A percentile compares a stretch with the other conserved stretches of the same genome.
Evolutionary conservation across 1,140 invertebrate genomes (phyloP).

Genomic region (Heterodera carotae): DNA sequence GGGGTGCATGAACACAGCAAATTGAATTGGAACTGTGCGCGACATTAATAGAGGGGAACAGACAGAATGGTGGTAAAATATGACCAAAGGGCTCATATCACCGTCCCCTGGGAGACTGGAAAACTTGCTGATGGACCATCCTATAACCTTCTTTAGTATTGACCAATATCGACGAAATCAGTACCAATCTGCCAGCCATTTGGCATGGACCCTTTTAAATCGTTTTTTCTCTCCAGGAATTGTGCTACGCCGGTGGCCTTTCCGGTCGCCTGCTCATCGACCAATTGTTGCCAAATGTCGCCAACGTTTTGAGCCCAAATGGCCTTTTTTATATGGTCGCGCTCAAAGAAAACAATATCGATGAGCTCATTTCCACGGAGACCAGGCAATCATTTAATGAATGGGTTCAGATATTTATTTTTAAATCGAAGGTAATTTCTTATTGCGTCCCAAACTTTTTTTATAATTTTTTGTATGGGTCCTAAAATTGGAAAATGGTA

Average conservation of each 20-base stretch:
- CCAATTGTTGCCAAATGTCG: constrained; percentile 48
- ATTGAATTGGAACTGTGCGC: background rate
- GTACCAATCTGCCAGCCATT: too few species aligned
- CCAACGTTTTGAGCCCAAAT: constrained; percentile 48
- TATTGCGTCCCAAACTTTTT: background rate
- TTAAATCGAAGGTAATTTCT: too few species aligned
- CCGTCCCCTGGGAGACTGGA: too few species aligned
- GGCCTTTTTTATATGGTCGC: constrained; percentile 62
- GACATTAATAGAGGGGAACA: background rate
- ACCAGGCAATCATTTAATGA: constrained; percentile 10
- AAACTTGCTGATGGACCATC: too few species aligned
- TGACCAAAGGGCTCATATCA: too few species aligned
- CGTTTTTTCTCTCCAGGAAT: constrained; percentile 45
- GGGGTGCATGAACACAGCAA: background rate
- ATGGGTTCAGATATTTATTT: background rate
- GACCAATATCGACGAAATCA: too few species aligned
- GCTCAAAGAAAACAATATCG: constrained; percentile 54
- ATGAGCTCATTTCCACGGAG: constrained; percentile 25
- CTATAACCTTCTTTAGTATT: too few species aligned
- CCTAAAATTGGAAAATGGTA: too few species aligned
- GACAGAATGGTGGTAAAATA: too few species aligned
- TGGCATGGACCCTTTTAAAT: too few species aligned
- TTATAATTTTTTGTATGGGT: constrained; percentile 7
- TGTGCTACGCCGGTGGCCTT: constrained; percentile 56
- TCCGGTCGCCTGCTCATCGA: constrained; percentile 53